Conservation (phyloP, 1,140 invertebrate species). For the Danaus melanippus region DNA sequence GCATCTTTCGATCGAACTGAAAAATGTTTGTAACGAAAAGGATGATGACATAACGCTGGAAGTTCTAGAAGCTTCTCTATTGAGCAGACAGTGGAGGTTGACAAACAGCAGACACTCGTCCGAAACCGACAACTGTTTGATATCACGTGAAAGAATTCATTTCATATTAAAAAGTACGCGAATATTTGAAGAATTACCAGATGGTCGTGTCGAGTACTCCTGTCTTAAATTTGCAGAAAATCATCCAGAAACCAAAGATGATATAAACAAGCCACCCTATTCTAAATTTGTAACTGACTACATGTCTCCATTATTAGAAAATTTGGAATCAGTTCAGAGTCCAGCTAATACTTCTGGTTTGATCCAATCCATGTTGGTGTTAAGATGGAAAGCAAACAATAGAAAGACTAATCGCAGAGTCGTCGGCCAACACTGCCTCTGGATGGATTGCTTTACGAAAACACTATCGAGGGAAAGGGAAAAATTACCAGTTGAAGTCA, state of each 20-base stretch:
- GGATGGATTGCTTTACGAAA: conserved; percentile 61
- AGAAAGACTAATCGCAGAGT: conserved; percentile 49
- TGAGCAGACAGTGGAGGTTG: conserved; percentile 62
- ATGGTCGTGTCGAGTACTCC: conserved; percentile 45
- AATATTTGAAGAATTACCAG: conserved; percentile 32
- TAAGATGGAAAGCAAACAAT: conserved; percentile 71
- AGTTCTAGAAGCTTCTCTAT: conserved; percentile 55
- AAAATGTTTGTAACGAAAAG: conserved; percentile 59
- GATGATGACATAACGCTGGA: conserved; percentile 43
- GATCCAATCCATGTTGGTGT: conserved; percentile 67
- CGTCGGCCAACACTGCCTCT: conserved; percentile 71
- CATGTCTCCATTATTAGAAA: conserved; percentile 38
- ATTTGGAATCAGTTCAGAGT: conserved; percentile 19
- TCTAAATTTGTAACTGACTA: conserved; percentile 58
- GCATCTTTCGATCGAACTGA: conserved; percentile 56
- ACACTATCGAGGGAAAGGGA: conserved; percentile 36
- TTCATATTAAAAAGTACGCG: conserved; percentile 52
- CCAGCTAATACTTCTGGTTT: conserved; percentile 31
- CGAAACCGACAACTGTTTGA: conserved; percentile 33
- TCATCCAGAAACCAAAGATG: conserved; percentile 28
- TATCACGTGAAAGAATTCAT: conserved; percentile 56
- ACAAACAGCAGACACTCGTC: conserved; percentile 37
- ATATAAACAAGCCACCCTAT: conserved; percentile 46
- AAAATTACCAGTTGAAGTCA: conserved; percentile 16
- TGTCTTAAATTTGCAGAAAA: conserved; percentile 44